A percentile compares a stretch with the other conserved stretches of the same genome.
Conservation (phyloP, 1,140 invertebrate species). For the Phthorimaea operculella region DNA sequence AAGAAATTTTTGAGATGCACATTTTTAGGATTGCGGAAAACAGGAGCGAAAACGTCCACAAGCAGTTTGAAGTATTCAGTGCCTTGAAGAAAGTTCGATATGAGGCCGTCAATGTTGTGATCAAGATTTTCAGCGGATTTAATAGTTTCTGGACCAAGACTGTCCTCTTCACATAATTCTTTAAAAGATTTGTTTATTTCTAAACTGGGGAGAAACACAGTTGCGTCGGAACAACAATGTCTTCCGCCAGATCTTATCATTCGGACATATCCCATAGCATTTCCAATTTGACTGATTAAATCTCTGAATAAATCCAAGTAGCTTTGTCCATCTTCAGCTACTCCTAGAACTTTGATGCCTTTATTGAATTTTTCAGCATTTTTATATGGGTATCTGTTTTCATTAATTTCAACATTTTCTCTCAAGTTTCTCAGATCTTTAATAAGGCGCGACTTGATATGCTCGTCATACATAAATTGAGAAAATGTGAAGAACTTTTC, state of each 20-base stretch:
- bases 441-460: slow-evolving; percentile 94
- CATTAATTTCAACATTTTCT: slow-evolving; percentile 68
- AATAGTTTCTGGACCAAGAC: slow-evolving; percentile 71
- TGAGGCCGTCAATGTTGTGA: slow-evolving; percentile 80
- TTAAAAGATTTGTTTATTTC: slow-evolving; percentile 77
- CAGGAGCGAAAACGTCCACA: slow-evolving; percentile 91
- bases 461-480: slow-evolving; percentile 98
- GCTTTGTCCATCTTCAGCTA: slow-evolving; percentile 83
- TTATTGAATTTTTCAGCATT: slow-evolving; percentile 95
- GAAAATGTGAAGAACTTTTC: slow-evolving; percentile 96
- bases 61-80: slow-evolving; percentile 97
- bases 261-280: slow-evolving; percentile 96
- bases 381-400: slow-evolving; percentile 83
- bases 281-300: slow-evolving; percentile 94
- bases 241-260: slow-evolving; percentile 94
- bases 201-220: slow-evolving; percentile 89
- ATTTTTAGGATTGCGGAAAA: slow-evolving; percentile 88
- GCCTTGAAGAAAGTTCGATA: slow-evolving; percentile 90
- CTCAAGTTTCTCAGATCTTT: slow-evolving; percentile 86
- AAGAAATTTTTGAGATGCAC: slow-evolving; percentile 94
- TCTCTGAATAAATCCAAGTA: slow-evolving; percentile 95
- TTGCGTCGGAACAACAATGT: slow-evolving; percentile 91
- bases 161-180: slow-evolving; percentile 67
- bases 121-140: slow-evolving; percentile 80
- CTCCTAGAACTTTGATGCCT: slow-evolving; percentile 89